phyloP scores from a whole-genome alignment of 2,888 invertebrate species.

The Branchellion lobata region DNA sequence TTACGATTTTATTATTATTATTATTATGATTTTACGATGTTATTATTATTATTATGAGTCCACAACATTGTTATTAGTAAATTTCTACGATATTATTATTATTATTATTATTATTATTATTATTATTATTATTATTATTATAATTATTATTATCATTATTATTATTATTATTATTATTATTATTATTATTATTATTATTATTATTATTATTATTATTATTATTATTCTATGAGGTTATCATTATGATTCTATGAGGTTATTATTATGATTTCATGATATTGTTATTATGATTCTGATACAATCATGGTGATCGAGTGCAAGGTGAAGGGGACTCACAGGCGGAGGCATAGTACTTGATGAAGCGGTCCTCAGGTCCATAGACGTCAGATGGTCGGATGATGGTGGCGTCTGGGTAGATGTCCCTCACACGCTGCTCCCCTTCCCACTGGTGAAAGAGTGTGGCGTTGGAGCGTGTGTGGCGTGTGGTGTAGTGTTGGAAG shows the following conservation, averaged over 20 bases:
- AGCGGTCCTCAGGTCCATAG: slow-evolving; percentile 86
- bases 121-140: too few species aligned
- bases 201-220: too few species aligned
- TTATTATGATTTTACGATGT: too few species aligned
- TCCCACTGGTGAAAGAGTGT: slow-evolving; percentile 63
- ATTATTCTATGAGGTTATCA: too few species aligned
- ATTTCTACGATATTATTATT: too few species aligned
- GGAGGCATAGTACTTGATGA: slow-evolving; percentile 65
- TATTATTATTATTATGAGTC: too few species aligned
- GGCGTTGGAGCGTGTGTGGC: not conserved
- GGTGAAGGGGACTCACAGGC: slow-evolving; percentile 55
- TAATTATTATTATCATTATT: too few species aligned
- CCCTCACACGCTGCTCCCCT: slow-evolving; percentile 85
- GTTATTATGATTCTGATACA: not conserved
- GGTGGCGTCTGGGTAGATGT: slow-evolving; percentile 92
- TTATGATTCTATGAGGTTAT: not conserved
- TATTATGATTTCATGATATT: slow-evolving; percentile 1
- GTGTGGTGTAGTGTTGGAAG: not conserved
- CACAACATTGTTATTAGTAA: too few species aligned
- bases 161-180: too few species aligned
- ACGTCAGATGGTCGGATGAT: slow-evolving; percentile 89
- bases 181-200: too few species aligned
- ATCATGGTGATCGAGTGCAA: not conserved
- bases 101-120: too few species aligned
- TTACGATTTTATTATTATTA: too few species aligned